These are phyloP conservation scores for Junonia oenone DNA, from an alignment of 2,888 invertebrate genomes.

Conservation along the genomic window DNA sequence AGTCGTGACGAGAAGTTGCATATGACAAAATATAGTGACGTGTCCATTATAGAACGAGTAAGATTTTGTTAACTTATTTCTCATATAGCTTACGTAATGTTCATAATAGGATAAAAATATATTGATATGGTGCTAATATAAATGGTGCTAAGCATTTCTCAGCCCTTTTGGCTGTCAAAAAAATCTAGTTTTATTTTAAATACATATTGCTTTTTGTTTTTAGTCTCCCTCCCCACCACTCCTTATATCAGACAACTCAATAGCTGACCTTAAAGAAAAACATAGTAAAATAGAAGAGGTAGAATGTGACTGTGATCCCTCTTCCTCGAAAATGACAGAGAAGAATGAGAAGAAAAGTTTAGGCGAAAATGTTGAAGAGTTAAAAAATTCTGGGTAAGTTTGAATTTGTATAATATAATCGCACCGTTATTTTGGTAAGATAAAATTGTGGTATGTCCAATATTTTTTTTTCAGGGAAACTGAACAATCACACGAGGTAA, in stretches of 20 bases:
- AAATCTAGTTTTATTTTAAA: too few relatives aligned
- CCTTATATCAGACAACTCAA: conserved; percentile 27
- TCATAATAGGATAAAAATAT: too few relatives aligned
- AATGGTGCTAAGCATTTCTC: too few relatives aligned
- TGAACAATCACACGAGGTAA: too few relatives aligned
- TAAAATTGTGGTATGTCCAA: too few relatives aligned
- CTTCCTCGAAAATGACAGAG: background rate
- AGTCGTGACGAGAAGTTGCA: conserved; percentile 10
- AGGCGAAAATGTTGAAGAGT: background rate
- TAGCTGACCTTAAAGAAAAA: conserved; percentile 1
- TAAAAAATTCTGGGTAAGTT: background rate
- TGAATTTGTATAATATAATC: background rate
- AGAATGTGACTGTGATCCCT: conserved; percentile 15
- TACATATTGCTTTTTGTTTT: background rate
- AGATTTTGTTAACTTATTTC: conserved; percentile 21
- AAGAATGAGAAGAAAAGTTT: background rate
- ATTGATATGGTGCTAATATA: too few relatives aligned
- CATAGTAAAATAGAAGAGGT: background rate
- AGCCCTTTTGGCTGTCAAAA: too few relatives aligned
- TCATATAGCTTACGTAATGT: too few relatives aligned
- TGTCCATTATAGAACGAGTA: conserved; percentile 45
- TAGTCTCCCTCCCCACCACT: conserved; percentile 31
- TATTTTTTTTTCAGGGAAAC: too few relatives aligned
- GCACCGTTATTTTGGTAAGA: background rate
- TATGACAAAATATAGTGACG: conserved; percentile 27